Evolutionary conservation across 2,797 vertebrate genomes (phyloP).

Genomic region (Echiichthys vipera): DNA sequence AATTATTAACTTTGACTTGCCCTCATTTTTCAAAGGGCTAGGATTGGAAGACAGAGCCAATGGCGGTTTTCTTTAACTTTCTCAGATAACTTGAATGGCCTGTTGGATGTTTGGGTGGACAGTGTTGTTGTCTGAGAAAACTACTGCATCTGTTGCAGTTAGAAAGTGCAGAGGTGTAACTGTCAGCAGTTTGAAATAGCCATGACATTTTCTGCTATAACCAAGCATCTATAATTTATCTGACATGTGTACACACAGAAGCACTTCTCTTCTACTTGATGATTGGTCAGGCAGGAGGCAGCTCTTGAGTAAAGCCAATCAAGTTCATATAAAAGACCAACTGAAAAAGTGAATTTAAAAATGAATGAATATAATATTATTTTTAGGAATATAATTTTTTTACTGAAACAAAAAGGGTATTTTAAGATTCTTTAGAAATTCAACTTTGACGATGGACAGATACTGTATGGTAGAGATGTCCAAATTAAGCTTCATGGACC

Average conservation of each 20-base stretch:
- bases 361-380: no score
- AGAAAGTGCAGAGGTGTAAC: not conserved
- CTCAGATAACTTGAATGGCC: not conserved
- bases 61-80: constrained; percentile 32
- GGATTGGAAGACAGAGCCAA: constrained; percentile 22
- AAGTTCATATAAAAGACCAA: not conserved
- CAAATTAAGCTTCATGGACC: no score
- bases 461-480: no score
- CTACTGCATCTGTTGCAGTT: not conserved
- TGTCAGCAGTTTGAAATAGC: not conserved
- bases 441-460: not conserved
- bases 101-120: not conserved
- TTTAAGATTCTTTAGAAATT: not conserved
- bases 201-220: not conserved
- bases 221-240: not conserved
- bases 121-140: not conserved
- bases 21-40: constrained; percentile 64
- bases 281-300: not conserved
- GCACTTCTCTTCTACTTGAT: not conserved
- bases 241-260: not conserved
- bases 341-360: no score
- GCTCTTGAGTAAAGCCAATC: not conserved
- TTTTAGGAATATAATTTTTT: no score
- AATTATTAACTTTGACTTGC: constrained; percentile 76
- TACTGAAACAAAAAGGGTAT: not conserved